Conservation (phyloP, 2,113 vertebrate species). For the Mobula birostris region DNA sequence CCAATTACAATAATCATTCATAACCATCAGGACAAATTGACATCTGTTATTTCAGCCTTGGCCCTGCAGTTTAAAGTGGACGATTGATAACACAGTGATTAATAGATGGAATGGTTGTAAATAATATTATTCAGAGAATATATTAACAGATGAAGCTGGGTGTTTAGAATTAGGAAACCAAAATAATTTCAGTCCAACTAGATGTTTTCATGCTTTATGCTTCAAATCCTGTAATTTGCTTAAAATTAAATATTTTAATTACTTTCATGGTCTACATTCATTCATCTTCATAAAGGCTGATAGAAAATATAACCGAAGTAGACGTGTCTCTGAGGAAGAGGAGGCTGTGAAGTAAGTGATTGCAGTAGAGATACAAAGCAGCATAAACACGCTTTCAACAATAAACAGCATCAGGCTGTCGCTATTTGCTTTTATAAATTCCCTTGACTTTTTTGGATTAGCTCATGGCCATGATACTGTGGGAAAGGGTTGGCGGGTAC, state of each 20-base stretch:
- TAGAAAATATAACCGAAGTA: neutral
- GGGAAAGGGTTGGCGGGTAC: neutral
- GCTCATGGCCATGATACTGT: too few species aligned
- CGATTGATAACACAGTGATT: constrained; percentile 13
- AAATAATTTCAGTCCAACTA: neutral
- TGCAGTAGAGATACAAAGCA: neutral
- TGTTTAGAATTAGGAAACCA: neutral
- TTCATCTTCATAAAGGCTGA: neutral
- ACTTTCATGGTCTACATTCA: neutral
- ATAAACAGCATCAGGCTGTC: neutral
- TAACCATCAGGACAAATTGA: neutral
- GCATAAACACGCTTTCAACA: neutral
- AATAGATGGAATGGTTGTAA: neutral
- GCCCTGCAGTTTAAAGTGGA: neutral
- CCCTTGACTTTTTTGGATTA: neutral
- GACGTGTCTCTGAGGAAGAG: neutral
- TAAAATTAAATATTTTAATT: constrained; percentile 30
- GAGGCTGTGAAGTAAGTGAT: neutral
- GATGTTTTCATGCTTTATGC: neutral
- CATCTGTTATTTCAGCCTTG: neutral
- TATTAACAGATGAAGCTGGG: constrained; percentile 1
- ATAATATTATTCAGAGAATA: constrained; percentile 20
- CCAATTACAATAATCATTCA: neutral
- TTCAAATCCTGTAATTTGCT: constrained; percentile 18
- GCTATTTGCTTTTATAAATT: neutral